These are phyloP conservation scores for Hippoglossus hippoglossus DNA, from an alignment of 2,797 vertebrate species.

Conservation along the genomic window DNA sequence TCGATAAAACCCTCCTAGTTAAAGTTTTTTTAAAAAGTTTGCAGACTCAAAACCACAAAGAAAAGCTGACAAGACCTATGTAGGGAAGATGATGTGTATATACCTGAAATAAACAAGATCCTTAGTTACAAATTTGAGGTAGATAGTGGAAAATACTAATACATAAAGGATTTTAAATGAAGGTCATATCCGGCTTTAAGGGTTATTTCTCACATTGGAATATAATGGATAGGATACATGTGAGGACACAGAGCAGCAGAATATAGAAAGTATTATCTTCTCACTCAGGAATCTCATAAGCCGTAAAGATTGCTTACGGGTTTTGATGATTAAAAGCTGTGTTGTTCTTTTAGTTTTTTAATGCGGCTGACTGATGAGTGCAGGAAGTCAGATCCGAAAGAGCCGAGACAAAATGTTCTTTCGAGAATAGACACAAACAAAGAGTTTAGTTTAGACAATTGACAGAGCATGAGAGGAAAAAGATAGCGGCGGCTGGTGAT, in stretches of 20 bases:
- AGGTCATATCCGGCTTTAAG: too few relatives aligned
- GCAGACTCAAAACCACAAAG: background rate
- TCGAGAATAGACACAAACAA: conserved; percentile 24
- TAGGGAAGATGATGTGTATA: too few relatives aligned
- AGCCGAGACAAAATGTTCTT: conserved; percentile 25
- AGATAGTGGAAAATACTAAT: too few relatives aligned
- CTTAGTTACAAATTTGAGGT: too few relatives aligned
- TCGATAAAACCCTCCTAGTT: conserved; percentile 2
- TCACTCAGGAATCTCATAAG: background rate
- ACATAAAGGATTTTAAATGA: too few relatives aligned
- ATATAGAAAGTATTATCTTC: conserved; percentile 1
- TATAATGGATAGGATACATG: background rate
- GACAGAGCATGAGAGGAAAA: conserved; percentile 25
- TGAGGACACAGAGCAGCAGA: background rate
- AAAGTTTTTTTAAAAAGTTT: conserved; percentile 6
- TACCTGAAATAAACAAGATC: too few relatives aligned
- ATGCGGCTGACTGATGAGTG: conserved; percentile 21
- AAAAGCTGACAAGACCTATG: background rate
- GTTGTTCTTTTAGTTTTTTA: background rate
- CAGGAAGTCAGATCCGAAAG: conserved; percentile 27
- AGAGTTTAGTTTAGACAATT: conserved; percentile 30
- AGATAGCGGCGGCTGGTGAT: conserved; percentile 34
- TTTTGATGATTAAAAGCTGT: conserved; percentile 13
- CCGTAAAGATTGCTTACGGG: background rate
- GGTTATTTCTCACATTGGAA: too few relatives aligned